Conservation (phyloP, 2,888 invertebrate genomes). For the Cordylochernes scorpioides region DNA sequence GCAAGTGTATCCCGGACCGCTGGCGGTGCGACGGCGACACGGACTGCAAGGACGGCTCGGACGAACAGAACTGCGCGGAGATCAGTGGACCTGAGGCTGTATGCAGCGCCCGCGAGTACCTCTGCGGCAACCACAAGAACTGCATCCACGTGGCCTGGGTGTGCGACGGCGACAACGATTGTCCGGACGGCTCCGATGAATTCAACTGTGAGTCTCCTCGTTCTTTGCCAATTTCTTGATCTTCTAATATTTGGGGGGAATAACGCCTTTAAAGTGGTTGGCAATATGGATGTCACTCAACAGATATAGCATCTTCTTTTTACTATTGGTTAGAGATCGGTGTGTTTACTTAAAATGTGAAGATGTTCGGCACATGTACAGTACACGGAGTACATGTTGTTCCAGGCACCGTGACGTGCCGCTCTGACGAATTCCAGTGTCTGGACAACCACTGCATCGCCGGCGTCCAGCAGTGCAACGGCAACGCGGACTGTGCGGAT, state of each 20-base stretch:
- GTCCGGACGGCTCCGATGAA: constrained; percentile 24
- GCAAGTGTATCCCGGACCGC: constrained; percentile 16
- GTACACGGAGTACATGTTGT: constrained; percentile 1
- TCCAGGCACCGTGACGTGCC: constrained; percentile 38
- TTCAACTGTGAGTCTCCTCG: constrained; percentile 6
- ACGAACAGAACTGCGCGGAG: constrained; percentile 12
- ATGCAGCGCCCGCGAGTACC: constrained; percentile 10
- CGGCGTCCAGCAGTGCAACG: constrained; percentile 53
- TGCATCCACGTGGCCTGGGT: constrained; percentile 10
- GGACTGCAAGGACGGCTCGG: constrained; percentile 15
- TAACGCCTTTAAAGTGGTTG: too few species aligned
- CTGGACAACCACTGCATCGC: constrained; percentile 21
- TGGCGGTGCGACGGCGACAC: constrained; percentile 28
- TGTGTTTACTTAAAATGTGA: too few species aligned
- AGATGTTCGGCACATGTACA: background rate
- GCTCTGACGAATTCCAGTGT: constrained; percentile 64
- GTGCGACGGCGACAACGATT: constrained; percentile 17
- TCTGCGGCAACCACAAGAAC: constrained; percentile 12
- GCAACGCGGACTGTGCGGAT: constrained; percentile 50
- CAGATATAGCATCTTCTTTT: too few species aligned
- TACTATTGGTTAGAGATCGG: too few species aligned
- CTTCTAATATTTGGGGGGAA: too few species aligned
- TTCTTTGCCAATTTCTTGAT: background rate
- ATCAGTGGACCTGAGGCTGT: constrained; percentile 3
- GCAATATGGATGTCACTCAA: too few species aligned